A percentile compares a stretch with the other conserved stretches of the same genome.
Evolutionary conservation across 2,113 vertebrate genomes (phyloP).

Genomic region (Narcine bancroftii): DNA sequence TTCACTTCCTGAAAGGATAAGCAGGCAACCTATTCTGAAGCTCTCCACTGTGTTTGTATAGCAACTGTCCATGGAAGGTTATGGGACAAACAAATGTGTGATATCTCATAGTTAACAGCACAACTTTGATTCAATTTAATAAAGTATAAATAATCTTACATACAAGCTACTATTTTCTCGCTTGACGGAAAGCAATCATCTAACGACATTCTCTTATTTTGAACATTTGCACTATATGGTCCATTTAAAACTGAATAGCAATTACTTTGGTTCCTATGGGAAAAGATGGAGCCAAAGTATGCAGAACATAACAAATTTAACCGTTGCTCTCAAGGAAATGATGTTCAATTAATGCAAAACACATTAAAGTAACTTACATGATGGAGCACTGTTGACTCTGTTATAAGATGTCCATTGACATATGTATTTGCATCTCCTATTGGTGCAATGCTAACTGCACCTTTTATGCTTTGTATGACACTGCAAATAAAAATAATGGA

Average conservation of each 20-base stretch:
- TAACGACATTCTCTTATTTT: not conserved
- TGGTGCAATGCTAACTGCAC: conserved; percentile 69
- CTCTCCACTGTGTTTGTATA: not conserved
- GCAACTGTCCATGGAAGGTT: not conserved
- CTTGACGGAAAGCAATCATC: not conserved
- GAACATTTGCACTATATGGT: not conserved
- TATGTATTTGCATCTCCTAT: conserved; percentile 75
- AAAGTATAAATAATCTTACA: too few species aligned
- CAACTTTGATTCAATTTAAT: too few species aligned
- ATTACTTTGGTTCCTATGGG: not conserved
- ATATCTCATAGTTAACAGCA: not conserved
- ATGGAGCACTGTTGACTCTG: conserved; percentile 64
- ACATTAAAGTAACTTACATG: conserved; percentile 65
- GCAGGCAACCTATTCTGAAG: not conserved
- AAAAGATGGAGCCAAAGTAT: not conserved
- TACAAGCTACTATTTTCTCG: too few species aligned
- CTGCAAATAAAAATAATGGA: conserved; percentile 53
- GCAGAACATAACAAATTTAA: not conserved
- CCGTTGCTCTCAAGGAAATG: not conserved
- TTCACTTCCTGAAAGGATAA: not conserved
- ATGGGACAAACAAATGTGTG: not conserved
- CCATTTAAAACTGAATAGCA: not conserved
- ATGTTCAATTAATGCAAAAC: not conserved
- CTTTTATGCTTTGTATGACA: conserved; percentile 64
- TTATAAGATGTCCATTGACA: conserved; percentile 75